Conservation (phyloP, 2,888 invertebrate genomes). For the Cerastis leucographa region DNA sequence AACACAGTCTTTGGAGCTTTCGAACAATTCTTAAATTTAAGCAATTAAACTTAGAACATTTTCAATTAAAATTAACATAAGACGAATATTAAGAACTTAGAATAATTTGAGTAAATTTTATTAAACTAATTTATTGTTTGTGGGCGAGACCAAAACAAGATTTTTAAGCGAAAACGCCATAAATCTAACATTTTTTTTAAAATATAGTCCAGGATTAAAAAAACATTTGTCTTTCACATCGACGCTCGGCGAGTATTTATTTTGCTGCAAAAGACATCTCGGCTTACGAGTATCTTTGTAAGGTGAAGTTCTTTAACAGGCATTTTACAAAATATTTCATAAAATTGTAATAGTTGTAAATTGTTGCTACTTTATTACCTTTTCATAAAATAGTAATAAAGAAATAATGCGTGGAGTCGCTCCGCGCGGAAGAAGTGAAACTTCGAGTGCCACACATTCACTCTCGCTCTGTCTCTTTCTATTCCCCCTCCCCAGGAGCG, state of each 20-base stretch:
- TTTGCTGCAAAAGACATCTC: background rate
- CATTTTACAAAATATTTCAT: background rate
- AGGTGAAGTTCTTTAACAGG: background rate
- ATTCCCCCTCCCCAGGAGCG: too few relatives aligned
- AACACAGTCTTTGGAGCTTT: slow-evolving; percentile 41
- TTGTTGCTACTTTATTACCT: too few relatives aligned
- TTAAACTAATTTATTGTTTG: background rate
- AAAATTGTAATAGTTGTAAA: too few relatives aligned
- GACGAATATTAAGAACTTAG: background rate
- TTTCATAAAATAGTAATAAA: too few relatives aligned
- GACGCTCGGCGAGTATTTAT: background rate
- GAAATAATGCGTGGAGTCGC: too few relatives aligned
- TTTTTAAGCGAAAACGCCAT: background rate
- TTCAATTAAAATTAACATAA: background rate
- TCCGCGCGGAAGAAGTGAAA: too few relatives aligned
- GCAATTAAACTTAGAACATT: background rate
- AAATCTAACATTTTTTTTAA: background rate
- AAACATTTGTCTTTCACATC: background rate
- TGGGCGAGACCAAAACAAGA: background rate
- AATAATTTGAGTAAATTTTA: slow-evolving; percentile 33
- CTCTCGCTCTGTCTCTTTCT: too few relatives aligned
- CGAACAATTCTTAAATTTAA: slow-evolving; percentile 16
- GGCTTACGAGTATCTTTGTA: background rate
- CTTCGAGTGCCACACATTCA: too few relatives aligned
- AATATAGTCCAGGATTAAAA: background rate